Evolutionary conservation across 2,113 vertebrate genomes (phyloP), one percentile per base, ranked within the genome.

Genomic region (Kryptolebias marmoratus): DNA sequence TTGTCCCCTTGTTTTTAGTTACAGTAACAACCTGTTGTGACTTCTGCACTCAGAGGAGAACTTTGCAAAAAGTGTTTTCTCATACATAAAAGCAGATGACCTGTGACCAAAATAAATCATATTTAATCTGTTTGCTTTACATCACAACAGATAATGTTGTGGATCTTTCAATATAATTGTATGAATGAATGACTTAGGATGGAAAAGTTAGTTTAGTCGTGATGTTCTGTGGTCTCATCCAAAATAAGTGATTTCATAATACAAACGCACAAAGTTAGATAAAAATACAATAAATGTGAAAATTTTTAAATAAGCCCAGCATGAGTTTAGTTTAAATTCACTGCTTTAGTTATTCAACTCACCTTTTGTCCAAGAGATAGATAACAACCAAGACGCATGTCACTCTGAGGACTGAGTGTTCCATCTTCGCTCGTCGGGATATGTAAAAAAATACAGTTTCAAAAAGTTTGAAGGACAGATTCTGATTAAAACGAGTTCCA

Each of bases 321-420:
- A 45, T 1, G 5, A 59, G 50, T 11, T 79, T 13, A 12, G 2
- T 59, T 54, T 60, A 1, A 60, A 70, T 10, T 47, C 14, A 42
- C 14, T 0, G 18, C 16, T 22, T 22, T 22, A 44, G 53, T 54
- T 12, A 67, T 72, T 55, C 36, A 68, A 85, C 90, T 92, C 88
- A 94, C 93, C 92, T 92, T 91, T 85, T 89, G 77, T 91, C 80
- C 70, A 92, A 31, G 57, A 93, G 81, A 76, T 82, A 88, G 72
- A 91, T 30, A 49, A 90, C 58, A 73, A 91, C 68, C 77, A 92
- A 53, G 60, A 83, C 68, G 75, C 87, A 88, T 7, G 91, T 85
- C 53, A 93, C 13, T 82, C 85, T 90, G 65, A 88, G 65, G 52
- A 87, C 39, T 6, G 83, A 84, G 27, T 80, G 89, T 57, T 90